Percentiles rank a stretch among this genome's conserved stretches.
Evolutionary conservation across 2,113 vertebrate species (phyloP).

Genomic region (Cathartes aura): DNA sequence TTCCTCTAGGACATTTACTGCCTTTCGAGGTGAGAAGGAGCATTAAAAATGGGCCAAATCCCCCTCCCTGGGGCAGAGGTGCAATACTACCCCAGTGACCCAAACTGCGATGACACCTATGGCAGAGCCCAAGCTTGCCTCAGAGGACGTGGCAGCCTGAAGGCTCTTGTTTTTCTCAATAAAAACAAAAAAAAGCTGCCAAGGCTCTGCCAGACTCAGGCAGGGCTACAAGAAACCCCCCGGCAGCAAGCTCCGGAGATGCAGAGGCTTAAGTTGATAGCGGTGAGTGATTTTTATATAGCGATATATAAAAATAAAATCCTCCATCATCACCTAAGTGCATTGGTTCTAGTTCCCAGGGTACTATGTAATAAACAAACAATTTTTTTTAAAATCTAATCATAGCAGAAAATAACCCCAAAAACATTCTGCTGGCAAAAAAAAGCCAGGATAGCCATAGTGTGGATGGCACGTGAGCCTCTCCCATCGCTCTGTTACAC

Average conservation of each 20-base stretch:
- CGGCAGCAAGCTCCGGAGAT: not conserved
- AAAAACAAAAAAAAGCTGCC: not conserved
- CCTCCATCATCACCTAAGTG: not conserved
- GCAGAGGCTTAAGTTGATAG: not conserved
- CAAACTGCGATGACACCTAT: not conserved
- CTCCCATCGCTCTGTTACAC: accelerated
- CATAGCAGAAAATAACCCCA: not conserved
- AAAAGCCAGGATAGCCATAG: not conserved
- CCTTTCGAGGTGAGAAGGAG: not conserved
- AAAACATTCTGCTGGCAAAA: not conserved
- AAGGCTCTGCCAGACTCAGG: not conserved
- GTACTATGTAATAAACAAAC: not conserved
- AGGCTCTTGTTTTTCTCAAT: not conserved
- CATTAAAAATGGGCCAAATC: not conserved
- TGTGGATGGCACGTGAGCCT: not conserved
- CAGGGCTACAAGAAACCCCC: not conserved
- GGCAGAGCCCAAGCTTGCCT: not conserved
- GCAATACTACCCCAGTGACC: not conserved
- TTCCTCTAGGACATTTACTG: not conserved
- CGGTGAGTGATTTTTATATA: not conserved
- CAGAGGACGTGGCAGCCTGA: not conserved
- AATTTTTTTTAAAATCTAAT: not conserved
- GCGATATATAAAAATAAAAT: not conserved
- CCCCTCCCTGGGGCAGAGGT: not conserved
- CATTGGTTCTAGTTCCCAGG: not conserved